phyloP scores from a whole-genome alignment of 2,113 vertebrate genomes.

The Melanotaenia duboulayi region DNA sequence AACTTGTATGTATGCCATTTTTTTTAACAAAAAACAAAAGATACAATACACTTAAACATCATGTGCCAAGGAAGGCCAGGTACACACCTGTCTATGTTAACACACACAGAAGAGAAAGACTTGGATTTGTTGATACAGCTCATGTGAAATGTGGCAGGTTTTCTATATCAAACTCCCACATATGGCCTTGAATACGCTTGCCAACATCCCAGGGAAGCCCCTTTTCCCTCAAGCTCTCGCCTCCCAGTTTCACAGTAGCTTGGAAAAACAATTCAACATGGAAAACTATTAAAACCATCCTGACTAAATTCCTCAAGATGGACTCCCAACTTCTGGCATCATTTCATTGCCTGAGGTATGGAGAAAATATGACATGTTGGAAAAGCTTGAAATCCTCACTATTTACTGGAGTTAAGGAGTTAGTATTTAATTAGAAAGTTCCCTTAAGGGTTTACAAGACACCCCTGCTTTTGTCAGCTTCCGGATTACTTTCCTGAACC shows the following conservation, averaged over 20 bases:
- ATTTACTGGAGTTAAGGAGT: slow-evolving; percentile 68
- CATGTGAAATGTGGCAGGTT: slow-evolving; percentile 44
- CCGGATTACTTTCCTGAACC: slow-evolving; percentile 73
- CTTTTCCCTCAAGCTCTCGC: slow-evolving; percentile 53
- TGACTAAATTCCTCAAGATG: slow-evolving; percentile 74
- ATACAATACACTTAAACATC: too few species aligned
- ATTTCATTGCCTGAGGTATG: slow-evolving; percentile 67
- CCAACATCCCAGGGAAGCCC: slow-evolving; percentile 80
- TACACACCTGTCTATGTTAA: slow-evolving; percentile 35
- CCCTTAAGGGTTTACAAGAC: slow-evolving; percentile 76
- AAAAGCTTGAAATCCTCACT: slow-evolving; percentile 70
- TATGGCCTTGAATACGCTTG: slow-evolving; percentile 57
- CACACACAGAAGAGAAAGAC: not conserved
- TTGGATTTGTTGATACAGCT: slow-evolving; percentile 50
- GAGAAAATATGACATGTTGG: slow-evolving; percentile 79
- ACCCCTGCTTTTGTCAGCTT: slow-evolving; percentile 73
- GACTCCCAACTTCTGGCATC: slow-evolving; percentile 76
- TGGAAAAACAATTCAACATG: slow-evolving; percentile 79
- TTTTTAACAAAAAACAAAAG: too few species aligned
- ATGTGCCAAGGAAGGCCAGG: not conserved
- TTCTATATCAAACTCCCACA: slow-evolving; percentile 60
- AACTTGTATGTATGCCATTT: too few species aligned
- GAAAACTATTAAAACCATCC: slow-evolving; percentile 81
- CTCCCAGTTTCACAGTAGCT: slow-evolving; percentile 76
- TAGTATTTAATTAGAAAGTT: slow-evolving; percentile 76